A percentile compares a stretch with the other conserved stretches of the same genome.
These are phyloP conservation scores for Homarus americanus DNA, from an alignment of 1,140 invertebrate genomes.

Conservation along the genomic window DNA sequence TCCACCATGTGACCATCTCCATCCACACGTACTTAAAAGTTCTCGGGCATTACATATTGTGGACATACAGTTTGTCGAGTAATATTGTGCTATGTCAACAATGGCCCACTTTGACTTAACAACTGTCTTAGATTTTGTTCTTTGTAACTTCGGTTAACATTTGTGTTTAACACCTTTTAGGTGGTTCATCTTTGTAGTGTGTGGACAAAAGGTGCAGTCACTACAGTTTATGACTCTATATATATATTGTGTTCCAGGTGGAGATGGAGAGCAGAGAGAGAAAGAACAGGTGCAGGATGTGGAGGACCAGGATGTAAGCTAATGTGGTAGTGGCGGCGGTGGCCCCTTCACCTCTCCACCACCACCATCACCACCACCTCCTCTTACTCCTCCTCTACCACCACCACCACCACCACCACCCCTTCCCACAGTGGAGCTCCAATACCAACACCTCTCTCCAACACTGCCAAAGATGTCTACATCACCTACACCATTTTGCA, in stretches of 20 bases:
- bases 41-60: no score
- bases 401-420: slow-evolving; percentile 56
- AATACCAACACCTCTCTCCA: slow-evolving; percentile 28
- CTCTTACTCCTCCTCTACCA: slow-evolving; percentile 8
- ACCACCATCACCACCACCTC: slow-evolving; percentile 21
- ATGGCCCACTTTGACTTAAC: no score
- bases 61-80: no score
- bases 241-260: slow-evolving; percentile 25
- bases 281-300: slow-evolving; percentile 67
- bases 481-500: slow-evolving; percentile 15
- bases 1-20: no score
- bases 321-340: slow-evolving; percentile 66
- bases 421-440: slow-evolving; percentile 63
- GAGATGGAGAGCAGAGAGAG: slow-evolving; percentile 62
- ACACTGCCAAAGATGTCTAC: slow-evolving; percentile 49
- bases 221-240: no score
- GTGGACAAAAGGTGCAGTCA: no score
- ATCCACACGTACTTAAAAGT: no score
- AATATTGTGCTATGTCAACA: no score
- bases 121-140: no score
- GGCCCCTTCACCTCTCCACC: slow-evolving; percentile 34
- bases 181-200: no score
- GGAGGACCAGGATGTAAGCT: slow-evolving; percentile 69
- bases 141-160: no score
- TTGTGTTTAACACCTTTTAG: no score